Evolutionary conservation across 2,113 vertebrate species (phyloP).

Genomic region (Aleadryas rufinucha): DNA sequence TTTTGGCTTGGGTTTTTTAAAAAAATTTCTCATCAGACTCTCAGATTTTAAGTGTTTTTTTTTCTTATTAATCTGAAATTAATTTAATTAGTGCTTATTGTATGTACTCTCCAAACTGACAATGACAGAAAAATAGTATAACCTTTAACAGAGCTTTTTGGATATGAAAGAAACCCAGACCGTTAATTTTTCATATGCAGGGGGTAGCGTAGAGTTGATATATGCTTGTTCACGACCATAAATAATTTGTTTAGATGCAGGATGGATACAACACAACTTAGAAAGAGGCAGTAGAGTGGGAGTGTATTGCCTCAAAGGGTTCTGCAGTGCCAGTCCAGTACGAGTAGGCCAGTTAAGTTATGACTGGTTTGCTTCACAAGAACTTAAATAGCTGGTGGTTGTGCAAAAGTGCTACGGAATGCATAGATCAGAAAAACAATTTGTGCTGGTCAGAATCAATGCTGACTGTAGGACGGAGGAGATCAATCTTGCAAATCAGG

Average conservation of each 20-base stretch:
- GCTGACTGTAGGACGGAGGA: background rate
- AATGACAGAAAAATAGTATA: background rate
- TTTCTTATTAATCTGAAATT: background rate
- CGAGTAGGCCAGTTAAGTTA: background rate
- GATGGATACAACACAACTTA: background rate
- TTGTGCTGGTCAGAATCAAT: constrained; percentile 59
- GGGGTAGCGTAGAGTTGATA: background rate
- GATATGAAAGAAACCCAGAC: background rate
- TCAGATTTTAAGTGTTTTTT: background rate
- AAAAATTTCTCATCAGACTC: background rate
- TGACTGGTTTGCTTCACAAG: background rate
- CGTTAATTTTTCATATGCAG: background rate
- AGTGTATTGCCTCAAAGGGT: background rate
- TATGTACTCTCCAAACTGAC: background rate
- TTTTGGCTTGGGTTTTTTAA: background rate
- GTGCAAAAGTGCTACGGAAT: background rate
- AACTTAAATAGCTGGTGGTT: background rate
- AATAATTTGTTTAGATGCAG: background rate
- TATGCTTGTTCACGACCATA: background rate
- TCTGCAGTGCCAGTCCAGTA: background rate
- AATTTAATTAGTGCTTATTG: background rate
- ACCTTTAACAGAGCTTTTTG: background rate
- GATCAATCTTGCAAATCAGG: constrained; percentile 70
- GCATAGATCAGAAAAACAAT: constrained; percentile 40
- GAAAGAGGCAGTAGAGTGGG: background rate